Evolutionary conservation across 2,797 vertebrate species (phyloP).

Genomic region (Chrosomus eos): DNA sequence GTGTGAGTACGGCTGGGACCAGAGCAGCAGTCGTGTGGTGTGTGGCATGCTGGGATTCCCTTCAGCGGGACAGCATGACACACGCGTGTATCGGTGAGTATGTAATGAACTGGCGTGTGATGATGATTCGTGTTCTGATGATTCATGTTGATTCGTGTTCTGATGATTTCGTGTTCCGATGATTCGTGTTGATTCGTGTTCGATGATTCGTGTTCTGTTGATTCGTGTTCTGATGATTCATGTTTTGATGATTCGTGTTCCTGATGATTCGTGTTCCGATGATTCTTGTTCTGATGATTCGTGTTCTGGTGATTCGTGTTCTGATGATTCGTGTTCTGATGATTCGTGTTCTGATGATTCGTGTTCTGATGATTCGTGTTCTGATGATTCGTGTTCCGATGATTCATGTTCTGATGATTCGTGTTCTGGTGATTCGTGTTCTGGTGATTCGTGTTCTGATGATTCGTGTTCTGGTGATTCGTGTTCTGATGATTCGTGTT

Average conservation of each 20-base stretch:
- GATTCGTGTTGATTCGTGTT: not conserved
- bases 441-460: not conserved
- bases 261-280: not conserved
- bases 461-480: too few species aligned
- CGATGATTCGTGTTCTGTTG: not conserved
- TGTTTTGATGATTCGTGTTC: too few species aligned
- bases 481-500: not conserved
- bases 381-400: not conserved
- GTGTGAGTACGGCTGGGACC: conserved; percentile 85
- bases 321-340: not conserved
- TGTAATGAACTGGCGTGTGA: not conserved
- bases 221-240: not conserved
- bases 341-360: not conserved
- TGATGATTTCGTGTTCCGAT: not conserved
- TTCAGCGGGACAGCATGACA: conserved; percentile 75
- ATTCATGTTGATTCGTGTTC: not conserved
- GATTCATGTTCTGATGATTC: not conserved
- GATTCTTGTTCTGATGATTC: not conserved
- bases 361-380: not conserved
- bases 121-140: not conserved
- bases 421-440: not conserved
- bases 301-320: not conserved
- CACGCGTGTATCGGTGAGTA: conserved; percentile 87
- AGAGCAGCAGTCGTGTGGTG: conserved; percentile 87
- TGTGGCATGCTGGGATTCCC: conserved; percentile 97